These are phyloP conservation scores for Pocillopora meandrina DNA, from an alignment of 92 coral and sea anemone species.

Conservation along the genomic window DNA sequence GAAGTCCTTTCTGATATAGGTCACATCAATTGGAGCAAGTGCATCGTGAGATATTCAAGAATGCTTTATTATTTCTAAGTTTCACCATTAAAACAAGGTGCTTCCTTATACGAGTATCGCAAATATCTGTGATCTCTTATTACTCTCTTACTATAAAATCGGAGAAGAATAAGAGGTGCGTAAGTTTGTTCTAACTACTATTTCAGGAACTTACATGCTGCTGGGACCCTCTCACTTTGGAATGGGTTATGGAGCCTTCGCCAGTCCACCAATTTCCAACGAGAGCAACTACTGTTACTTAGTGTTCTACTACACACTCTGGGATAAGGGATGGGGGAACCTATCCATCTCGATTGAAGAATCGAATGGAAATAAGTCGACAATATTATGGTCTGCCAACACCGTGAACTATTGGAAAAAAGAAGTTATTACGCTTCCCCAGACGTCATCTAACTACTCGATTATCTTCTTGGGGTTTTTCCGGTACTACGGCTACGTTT, in stretches of 20 bases:
- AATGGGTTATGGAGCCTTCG: neutral
- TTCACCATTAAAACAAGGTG: neutral
- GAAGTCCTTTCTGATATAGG: neutral
- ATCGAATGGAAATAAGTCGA: neutral
- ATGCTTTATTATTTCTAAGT: neutral
- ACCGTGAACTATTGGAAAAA: constrained; percentile 16
- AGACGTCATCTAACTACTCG: neutral
- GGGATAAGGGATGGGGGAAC: neutral
- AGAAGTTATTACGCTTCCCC: constrained; percentile 14
- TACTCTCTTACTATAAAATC: too few relatives aligned
- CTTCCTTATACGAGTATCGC: neutral
- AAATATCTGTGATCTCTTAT: too few relatives aligned
- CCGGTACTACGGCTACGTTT: neutral
- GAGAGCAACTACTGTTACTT: constrained; percentile 30
- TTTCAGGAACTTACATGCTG: constrained; percentile 15
- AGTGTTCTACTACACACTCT: constrained; percentile 5
- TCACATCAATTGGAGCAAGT: neutral
- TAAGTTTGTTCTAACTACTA: neutral
- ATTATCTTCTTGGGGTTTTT: constrained; percentile 8
- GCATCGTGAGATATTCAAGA: neutral
- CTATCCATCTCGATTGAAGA: constrained; percentile 9
- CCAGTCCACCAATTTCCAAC: constrained; percentile 18
- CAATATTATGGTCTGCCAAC: constrained; percentile 15
- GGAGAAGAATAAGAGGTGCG: neutral
- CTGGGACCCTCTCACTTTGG: neutral